phyloP scores from a whole-genome alignment of 2,113 vertebrate species.

The Grus americana region DNA sequence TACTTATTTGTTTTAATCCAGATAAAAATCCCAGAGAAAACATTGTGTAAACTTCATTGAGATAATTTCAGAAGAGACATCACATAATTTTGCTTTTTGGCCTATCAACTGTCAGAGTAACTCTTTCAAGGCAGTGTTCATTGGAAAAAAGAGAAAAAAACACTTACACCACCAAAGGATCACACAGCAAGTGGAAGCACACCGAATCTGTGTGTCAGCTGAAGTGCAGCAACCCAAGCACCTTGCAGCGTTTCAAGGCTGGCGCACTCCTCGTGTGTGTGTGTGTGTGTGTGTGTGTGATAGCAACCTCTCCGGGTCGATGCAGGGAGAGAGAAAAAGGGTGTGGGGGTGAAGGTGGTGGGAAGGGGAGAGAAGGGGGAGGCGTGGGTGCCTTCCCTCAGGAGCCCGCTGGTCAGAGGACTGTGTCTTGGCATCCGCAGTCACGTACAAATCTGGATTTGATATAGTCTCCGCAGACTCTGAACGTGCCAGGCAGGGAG shows the following conservation, averaged over 20 bases:
- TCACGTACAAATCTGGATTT: not conserved
- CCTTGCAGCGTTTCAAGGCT: not conserved
- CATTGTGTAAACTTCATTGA: not conserved
- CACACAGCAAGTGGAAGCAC: not conserved
- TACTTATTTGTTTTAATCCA: not conserved
- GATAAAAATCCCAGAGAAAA: not conserved
- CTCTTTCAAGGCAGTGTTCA: conserved; percentile 15
- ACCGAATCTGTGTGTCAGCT: not conserved
- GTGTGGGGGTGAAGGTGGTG: not conserved
- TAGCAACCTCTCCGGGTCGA: not conserved
- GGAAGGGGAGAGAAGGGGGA: not conserved
- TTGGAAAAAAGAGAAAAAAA: not conserved
- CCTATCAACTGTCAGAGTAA: not conserved
- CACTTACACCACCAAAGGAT: not conserved
- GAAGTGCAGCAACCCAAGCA: conserved; percentile 18
- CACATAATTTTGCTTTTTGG: not conserved
- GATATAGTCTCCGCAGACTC: not conserved
- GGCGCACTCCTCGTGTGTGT: not conserved
- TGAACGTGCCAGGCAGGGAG: conserved; percentile 25
- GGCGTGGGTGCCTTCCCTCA: not conserved
- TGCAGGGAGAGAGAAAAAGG: not conserved
- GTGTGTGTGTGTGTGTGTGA: not conserved
- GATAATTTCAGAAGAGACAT: not conserved
- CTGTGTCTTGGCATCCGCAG: not conserved
- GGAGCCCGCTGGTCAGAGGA: not conserved